Conservation (phyloP, 2,888 invertebrate species). For the Morinoia aosen region DNA sequence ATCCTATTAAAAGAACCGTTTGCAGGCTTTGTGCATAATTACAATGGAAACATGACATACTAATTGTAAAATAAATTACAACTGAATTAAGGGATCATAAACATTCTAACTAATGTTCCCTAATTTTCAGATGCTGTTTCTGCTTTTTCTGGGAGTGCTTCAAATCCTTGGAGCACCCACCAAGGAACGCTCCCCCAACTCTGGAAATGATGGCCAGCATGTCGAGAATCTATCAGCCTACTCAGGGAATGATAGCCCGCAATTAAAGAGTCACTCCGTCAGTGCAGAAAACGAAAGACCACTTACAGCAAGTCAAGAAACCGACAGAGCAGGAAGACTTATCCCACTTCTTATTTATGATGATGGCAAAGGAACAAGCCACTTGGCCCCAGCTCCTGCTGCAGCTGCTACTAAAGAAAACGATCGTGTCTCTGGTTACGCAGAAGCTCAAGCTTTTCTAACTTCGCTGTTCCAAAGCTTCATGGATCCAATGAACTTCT, state of each 20-base stretch:
- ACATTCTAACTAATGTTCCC: not conserved
- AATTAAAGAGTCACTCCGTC: not conserved
- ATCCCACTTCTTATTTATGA: not conserved
- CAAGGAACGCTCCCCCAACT: not conserved
- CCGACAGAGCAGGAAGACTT: not conserved
- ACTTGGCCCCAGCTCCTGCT: not conserved
- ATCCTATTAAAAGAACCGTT: too few species aligned
- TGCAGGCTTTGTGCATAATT: not conserved
- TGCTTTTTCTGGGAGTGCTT: not conserved
- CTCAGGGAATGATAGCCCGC: not conserved
- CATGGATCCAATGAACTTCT: not conserved
- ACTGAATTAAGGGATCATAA: not conserved
- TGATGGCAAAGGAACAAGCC: not conserved
- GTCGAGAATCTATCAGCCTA: not conserved
- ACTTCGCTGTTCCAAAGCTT: not conserved
- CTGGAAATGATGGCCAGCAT: not conserved
- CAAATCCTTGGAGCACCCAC: not conserved
- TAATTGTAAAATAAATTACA: too few species aligned
- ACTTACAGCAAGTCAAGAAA: not conserved
- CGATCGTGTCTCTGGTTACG: not conserved
- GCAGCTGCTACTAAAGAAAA: not conserved
- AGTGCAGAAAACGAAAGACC: not conserved
- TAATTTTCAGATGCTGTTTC: not conserved
- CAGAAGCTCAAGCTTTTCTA: not conserved
- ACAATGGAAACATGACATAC: not conserved